These are phyloP conservation scores for Electrophaes corylata DNA, from an alignment of 2,888 invertebrate genomes.

Conservation along the genomic window DNA sequence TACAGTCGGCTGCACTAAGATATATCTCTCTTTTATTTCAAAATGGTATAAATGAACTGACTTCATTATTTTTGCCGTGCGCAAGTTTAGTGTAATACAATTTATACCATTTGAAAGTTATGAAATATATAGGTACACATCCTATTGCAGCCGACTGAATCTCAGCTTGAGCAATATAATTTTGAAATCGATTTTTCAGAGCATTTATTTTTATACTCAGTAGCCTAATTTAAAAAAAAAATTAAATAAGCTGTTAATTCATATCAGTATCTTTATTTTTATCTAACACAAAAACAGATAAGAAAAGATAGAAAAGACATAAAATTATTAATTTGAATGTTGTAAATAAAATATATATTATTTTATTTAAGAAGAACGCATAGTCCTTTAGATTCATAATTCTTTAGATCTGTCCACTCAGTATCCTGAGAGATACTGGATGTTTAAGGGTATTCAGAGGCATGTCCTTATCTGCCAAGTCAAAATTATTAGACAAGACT, in stretches of 20 bases:
- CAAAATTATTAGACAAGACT: neutral
- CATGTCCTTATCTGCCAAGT: neutral
- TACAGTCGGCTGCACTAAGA: no score
- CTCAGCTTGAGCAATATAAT: neutral
- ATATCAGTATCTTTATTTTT: constrained; percentile 19
- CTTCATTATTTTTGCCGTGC: no score
- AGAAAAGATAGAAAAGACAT: neutral
- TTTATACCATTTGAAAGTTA: no score
- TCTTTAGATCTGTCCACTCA: neutral
- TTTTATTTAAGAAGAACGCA: neutral
- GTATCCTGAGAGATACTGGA: neutral
- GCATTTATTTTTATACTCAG: no score
- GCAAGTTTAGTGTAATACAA: no score
- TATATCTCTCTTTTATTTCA: no score
- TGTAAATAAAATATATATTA: constrained; percentile 1
- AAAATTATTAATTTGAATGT: constrained; percentile 6
- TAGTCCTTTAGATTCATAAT: neutral
- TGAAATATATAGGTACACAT: no score
- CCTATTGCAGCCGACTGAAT: no score
- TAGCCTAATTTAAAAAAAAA: neutral
- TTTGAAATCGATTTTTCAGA: neutral
- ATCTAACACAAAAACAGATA: constrained; percentile 13
- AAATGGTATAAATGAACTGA: no score
- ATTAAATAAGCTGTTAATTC: neutral
- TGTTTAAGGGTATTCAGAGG: neutral